Base-by-base conservation (phyloP, 92 coral and sea anemone genomes). In the Palythoa grandiflora region DNA sequence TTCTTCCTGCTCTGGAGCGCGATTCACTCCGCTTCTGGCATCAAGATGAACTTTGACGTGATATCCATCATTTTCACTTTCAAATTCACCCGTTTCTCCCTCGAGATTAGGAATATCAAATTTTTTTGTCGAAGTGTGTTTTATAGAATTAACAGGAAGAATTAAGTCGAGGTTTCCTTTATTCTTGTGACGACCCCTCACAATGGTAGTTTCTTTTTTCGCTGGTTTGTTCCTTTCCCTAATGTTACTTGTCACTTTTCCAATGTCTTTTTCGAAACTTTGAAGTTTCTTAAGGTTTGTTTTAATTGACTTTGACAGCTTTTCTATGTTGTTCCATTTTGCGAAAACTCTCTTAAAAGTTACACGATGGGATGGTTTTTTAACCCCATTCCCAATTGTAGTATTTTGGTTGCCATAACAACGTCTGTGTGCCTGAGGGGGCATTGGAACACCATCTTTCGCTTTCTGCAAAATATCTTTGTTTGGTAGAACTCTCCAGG, bases 401-500 rank as follows among this genome's bases (percentile, higher is more conserved):
- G 68, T n/a, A 12, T 75, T 38, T 53, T 78, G 71, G 39, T 63
- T 84, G 36, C 81, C 78, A 60, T 79, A 65, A 66, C 93, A 88
- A 7, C 57, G 66, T 40, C 44, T 65, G 38, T 73, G 87, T 19
- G 38, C 55, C 17, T 55, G 17, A 35, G 87, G 11, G 3, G 84
- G 93, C 12, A 15, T 68, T 10, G 93, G 93, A 39, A 90, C 54
- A 54, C 88, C 88, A 10, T 75, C 60, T 73, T 75, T 71, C 13
- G 93, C 93, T 38, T 79, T 79, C 83, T 50, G 21, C 16, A 86
- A 76, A 1, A 86, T 37, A 14, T 57, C 21, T 17, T 90, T 71
- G 48, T 71, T 39, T 72, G 79, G 74, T 66, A 90, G 65, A 8
- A 47, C 66, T 44, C 68, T 88, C 99, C 99, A 97, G 3, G 98